These are phyloP conservation scores for Drosophila carrolli DNA, from an alignment of 1,140 invertebrate species.

Conservation along the genomic window DNA sequence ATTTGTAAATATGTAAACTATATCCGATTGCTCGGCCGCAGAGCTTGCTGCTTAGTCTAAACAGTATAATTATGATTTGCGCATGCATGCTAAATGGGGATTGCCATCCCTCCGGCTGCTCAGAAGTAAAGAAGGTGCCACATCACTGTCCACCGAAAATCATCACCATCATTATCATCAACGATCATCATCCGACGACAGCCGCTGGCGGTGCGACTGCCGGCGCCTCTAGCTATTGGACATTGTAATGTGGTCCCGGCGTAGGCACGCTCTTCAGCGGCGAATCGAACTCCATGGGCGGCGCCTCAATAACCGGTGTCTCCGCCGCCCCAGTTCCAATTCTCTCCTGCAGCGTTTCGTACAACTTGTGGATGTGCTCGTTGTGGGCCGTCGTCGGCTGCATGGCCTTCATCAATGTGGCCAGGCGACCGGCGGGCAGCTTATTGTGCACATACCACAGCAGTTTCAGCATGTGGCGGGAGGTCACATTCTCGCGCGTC, in stretches of 20 bases:
- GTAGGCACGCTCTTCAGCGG: conserved; percentile 94
- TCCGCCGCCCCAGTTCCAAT: conserved; percentile 89
- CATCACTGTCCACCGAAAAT: background rate
- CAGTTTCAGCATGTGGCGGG: conserved; percentile 94
- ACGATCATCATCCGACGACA: conserved; percentile 40
- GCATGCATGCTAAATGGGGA: conserved; percentile 1
- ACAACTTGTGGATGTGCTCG: conserved; percentile 93
- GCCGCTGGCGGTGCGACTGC: conserved; percentile 33
- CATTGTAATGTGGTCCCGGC: conserved; percentile 89
- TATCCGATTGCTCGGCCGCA: conserved; percentile 9
- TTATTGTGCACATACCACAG: conserved; percentile 96
- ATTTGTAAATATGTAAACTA: conserved; percentile 24
- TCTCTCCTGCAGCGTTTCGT: conserved; percentile 91
- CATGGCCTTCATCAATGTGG: conserved; percentile 94
- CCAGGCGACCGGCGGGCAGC: conserved; percentile 91
- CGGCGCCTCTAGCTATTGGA: conserved; percentile 60
- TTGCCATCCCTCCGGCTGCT: background rate
- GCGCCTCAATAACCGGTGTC: conserved; percentile 85
- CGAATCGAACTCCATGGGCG: conserved; percentile 86
- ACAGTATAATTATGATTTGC: conserved; percentile 10
- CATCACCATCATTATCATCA: background rate
- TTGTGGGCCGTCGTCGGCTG: conserved; percentile 94
- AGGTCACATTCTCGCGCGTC: conserved; percentile 95
- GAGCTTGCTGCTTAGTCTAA: conserved; percentile 6
- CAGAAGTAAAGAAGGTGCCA: background rate